A percentile compares a stretch with the other conserved stretches of the same genome.
phyloP scores from a whole-genome alignment of 92 coral and sea anemone species.

The Porites divaricata region DNA sequence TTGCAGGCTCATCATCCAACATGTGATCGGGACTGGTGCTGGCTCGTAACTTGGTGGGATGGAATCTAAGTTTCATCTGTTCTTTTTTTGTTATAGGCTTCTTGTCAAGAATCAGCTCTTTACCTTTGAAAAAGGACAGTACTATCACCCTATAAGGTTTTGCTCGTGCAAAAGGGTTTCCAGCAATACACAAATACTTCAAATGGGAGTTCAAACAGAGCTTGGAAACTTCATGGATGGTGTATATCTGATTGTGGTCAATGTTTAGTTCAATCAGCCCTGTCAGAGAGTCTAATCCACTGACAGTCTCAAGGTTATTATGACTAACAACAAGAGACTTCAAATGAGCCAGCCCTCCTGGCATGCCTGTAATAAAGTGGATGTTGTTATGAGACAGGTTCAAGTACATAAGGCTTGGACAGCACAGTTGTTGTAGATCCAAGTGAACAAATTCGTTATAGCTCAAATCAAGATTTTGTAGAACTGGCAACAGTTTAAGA shows the following conservation, averaged over 20 bases:
- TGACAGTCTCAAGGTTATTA: slow-evolving; percentile 81
- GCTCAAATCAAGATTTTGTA: slow-evolving; percentile 88
- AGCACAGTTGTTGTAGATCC: slow-evolving; percentile 88
- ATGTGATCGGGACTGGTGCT: slow-evolving; percentile 62
- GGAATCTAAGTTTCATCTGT: slow-evolving; percentile 41
- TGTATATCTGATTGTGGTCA: slow-evolving; percentile 61
- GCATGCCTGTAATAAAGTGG: slow-evolving; percentile 83
- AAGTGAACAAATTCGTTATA: slow-evolving; percentile 85
- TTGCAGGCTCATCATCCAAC: slow-evolving; percentile 14
- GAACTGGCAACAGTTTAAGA: slow-evolving; percentile 83
- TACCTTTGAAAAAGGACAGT: slow-evolving; percentile 72
- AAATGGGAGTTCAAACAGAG: slow-evolving; percentile 77
- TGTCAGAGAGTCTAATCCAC: slow-evolving; percentile 74
- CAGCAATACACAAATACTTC: slow-evolving; percentile 66
- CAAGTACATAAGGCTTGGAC: slow-evolving; percentile 80
- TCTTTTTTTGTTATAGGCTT: slow-evolving; percentile 62
- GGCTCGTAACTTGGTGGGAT: slow-evolving; percentile 61
- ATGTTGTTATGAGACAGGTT: slow-evolving; percentile 86
- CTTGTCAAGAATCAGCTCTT: slow-evolving; percentile 76
- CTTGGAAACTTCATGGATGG: slow-evolving; percentile 74
- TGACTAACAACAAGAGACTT: slow-evolving; percentile 82
- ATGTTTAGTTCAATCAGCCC: slow-evolving; percentile 92
- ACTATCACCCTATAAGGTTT: slow-evolving; percentile 67
- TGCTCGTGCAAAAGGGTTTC: slow-evolving; percentile 70
- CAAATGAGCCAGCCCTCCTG: slow-evolving; percentile 79